Base-by-base conservation (phyloP, 2,113 vertebrate genomes). In the Notiomystis cincta region DNA sequence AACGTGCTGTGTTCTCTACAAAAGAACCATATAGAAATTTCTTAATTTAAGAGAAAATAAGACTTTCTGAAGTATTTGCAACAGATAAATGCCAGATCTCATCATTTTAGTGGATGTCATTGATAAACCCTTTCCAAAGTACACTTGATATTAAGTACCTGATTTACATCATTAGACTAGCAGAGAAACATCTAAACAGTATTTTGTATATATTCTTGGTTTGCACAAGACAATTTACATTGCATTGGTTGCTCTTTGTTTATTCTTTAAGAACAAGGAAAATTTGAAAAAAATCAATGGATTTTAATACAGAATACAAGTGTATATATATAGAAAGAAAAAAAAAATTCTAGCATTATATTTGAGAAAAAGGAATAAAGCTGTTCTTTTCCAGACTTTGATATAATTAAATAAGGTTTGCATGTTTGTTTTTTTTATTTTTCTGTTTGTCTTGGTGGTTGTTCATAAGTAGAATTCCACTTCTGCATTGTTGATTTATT, bases 41-140 rank as follows among this genome's bases (percentile, higher is more conserved):
- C 45, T 58, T 95, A 72, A 90, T 90, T 91, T 86, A 83, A 90
- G 75, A 69, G n/a, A 89, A 93, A 89, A 60, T 44, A 77, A 61
- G 85, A 87, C 23, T 90, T 87, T 85, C 64, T 82, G 67, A 87
- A 92, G 35, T 64, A 56, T 89, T 92, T 94, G 53, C 56, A 88
- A 56, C 13, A 79, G 83, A 82, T 73, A 87, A 89, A 84, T 92
- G 40, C 37, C 57, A 87, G 60, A 81, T 73, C 56, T 92, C 44
- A 75, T 94, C n/a, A 62, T 90, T 92, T 69, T 73, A 86, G 51
- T 70, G 91, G 58, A 84, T 92, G 61, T 84, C 35, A 84, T 72
- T 77, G 67, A 62, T 62, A 69, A 90, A 51, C 40, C 37, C 17
- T 82, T 95, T 92, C 70, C 61, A 90, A 73, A 92, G 14, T 65